A percentile compares a stretch with the other conserved stretches of the same genome.
These are phyloP conservation scores for Tetranychus piercei DNA, from an alignment of 2,888 invertebrate genomes.

Conservation along the genomic window DNA sequence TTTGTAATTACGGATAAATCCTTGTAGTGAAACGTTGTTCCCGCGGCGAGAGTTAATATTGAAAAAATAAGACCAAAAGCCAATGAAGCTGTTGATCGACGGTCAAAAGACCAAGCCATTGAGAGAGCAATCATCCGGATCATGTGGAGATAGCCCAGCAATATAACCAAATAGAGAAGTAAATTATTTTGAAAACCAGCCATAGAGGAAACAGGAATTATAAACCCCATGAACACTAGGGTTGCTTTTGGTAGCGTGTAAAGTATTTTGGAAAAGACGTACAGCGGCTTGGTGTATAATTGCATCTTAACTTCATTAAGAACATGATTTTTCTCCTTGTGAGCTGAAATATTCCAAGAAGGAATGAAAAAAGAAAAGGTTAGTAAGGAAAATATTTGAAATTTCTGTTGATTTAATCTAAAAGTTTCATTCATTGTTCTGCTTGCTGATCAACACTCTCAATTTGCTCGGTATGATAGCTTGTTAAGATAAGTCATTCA, in stretches of 20 bases:
- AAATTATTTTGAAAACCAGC: slow-evolving; percentile 30
- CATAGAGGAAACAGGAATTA: slow-evolving; percentile 50
- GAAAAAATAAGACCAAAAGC: slow-evolving; percentile 44
- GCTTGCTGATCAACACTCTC: too few relatives aligned
- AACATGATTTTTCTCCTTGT: slow-evolving; percentile 19
- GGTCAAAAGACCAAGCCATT: slow-evolving; percentile 47
- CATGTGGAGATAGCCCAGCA: slow-evolving; percentile 32
- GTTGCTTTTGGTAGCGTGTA: slow-evolving; percentile 57
- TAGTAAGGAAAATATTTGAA: not conserved
- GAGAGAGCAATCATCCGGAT: slow-evolving; percentile 38
- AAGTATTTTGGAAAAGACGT: slow-evolving; percentile 59
- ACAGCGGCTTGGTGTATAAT: slow-evolving; percentile 57
- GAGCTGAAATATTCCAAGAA: slow-evolving; percentile 10
- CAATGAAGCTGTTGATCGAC: slow-evolving; percentile 43
- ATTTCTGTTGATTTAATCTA: not conserved
- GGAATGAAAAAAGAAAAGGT: not conserved
- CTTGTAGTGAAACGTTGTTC: slow-evolving; percentile 48
- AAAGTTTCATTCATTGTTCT: not conserved
- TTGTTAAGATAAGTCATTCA: too few relatives aligned
- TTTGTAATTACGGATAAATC: slow-evolving; percentile 47
- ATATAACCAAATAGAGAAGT: slow-evolving; percentile 30
- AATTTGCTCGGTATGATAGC: too few relatives aligned
- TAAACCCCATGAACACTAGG: slow-evolving; percentile 60
- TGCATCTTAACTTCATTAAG: slow-evolving; percentile 50
- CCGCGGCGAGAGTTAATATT: slow-evolving; percentile 41